Conservation (phyloP, 1,140 invertebrate genomes). For the Popillia japonica region DNA sequence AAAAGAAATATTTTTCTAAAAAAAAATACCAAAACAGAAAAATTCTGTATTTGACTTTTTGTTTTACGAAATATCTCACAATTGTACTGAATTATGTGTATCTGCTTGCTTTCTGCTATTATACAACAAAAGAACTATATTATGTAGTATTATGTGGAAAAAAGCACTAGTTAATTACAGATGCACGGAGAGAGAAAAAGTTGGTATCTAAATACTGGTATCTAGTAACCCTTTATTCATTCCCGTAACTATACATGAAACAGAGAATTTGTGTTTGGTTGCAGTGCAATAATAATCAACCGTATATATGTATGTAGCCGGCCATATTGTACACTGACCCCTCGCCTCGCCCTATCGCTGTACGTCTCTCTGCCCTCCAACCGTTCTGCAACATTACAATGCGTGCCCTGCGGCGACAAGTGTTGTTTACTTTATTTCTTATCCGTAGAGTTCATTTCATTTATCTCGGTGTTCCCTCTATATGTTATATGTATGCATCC, state of each 20-base stretch:
- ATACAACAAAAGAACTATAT: too few relatives aligned
- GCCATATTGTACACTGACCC: slow-evolving; percentile 47
- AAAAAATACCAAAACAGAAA: too few relatives aligned
- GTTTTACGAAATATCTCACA: too few relatives aligned
- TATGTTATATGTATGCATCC: slow-evolving; percentile 1
- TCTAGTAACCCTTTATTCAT: slow-evolving; percentile 38
- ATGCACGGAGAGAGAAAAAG: neutral
- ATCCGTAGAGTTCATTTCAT: slow-evolving; percentile 53
- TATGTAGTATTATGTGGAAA: neutral
- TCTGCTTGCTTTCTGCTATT: too few relatives aligned
- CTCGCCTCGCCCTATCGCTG: slow-evolving; percentile 10
- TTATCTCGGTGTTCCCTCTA: slow-evolving; percentile 50
- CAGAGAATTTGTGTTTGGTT: slow-evolving; percentile 29
- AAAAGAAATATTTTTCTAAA: too few relatives aligned
- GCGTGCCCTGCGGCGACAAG: slow-evolving; percentile 51
- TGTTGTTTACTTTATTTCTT: slow-evolving; percentile 54
- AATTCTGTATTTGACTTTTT: too few relatives aligned
- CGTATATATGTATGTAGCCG: slow-evolving; percentile 25
- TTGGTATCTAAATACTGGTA: neutral
- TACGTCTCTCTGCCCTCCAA: slow-evolving; percentile 36
- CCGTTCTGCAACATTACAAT: slow-evolving; percentile 48
- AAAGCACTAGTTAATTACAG: neutral
- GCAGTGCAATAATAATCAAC: slow-evolving; percentile 41
- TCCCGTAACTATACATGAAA: slow-evolving; percentile 12
- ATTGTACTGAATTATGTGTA: too few relatives aligned